Evolutionary conservation across 2,113 vertebrate genomes (phyloP), one percentile per base, ranked within the genome.

Genomic region (Psittacus erithacus): DNA sequence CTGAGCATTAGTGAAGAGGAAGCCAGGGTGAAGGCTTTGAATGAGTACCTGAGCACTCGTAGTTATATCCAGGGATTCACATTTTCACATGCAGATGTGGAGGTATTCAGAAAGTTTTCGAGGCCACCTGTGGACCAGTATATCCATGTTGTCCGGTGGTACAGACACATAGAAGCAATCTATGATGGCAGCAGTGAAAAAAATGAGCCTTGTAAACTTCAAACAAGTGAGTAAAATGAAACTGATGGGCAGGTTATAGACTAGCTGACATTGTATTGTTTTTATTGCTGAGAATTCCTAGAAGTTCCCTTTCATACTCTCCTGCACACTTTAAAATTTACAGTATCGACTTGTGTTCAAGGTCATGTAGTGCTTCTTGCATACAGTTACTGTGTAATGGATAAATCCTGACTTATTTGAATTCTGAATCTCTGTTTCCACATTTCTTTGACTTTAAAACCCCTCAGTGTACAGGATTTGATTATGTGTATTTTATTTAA

Each of bases 61-160:
- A 99, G 99, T 98, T 99, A 99, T 98, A 97, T 99, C 98, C 98
- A 98, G 73, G 99, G 99, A 92, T 99, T 99, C 97, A 96, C 98
- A 92, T 98, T 99, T 94, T 99, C 99, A 94, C 98, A 98, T 97
- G 98, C 97, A 81, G 99, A 99, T 94, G 96, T 98, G 95, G 98
- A 98, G 83, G 98, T 97, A 85, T 99, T 99, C 98, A 98, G 92
- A 97, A 98, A 98, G 96, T 98, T 99, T 94, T 96, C 87, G 63
- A 94, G 97, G 63, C 98, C 99, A 91, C 99, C 99, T n/a, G 92
- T 97, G n/a, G 98, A 98, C 64, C 98, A 93, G 81, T 98, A 98
- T 95, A 98, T 98, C 96, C 99, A 99, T 93, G 98, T 99, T 97
- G 98, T 99, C 97, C 99, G 99, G 96, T 99, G 99, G 99, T 99